These are phyloP conservation scores for Hippocampus kuda DNA, from an alignment of 2,797 vertebrate species.

Conservation along the genomic window DNA sequence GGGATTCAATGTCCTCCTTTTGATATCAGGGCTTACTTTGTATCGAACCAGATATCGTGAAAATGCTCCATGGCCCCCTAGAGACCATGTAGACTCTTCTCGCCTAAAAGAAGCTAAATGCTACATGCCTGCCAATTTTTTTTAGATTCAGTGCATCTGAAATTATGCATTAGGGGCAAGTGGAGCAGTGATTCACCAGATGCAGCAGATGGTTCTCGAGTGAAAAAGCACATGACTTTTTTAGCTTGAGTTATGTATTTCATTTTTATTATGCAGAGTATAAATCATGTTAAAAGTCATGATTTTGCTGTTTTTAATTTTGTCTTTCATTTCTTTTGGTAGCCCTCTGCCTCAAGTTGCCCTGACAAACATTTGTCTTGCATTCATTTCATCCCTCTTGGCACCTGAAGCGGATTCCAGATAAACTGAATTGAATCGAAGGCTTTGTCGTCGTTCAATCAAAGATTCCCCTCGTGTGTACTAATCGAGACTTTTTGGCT, in stretches of 20 bases:
- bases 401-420: not conserved
- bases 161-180: not conserved
- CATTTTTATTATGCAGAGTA: not conserved
- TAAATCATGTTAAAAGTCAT: not conserved
- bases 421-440: not conserved
- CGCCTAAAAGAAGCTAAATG: not conserved
- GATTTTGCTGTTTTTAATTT: not conserved
- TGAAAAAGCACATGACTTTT: not conserved
- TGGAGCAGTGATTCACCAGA: not conserved
- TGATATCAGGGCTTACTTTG: not conserved
- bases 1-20: not conserved
- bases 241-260: not conserved
- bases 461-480: not conserved
- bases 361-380: not conserved
- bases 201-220: not conserved
- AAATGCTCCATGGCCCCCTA: not conserved
- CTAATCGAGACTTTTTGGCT: constrained; percentile 8
- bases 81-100: not conserved
- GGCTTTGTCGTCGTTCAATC: too few species aligned
- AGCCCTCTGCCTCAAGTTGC: not conserved
- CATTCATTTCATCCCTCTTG: not conserved
- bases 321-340: not conserved
- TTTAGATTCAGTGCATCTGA: not conserved
- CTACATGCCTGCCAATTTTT: not conserved
- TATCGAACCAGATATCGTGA: not conserved